These are phyloP conservation scores for Heterohyrax brucei DNA, from an alignment of 2,797 vertebrate genomes.

Conservation along the genomic window DNA sequence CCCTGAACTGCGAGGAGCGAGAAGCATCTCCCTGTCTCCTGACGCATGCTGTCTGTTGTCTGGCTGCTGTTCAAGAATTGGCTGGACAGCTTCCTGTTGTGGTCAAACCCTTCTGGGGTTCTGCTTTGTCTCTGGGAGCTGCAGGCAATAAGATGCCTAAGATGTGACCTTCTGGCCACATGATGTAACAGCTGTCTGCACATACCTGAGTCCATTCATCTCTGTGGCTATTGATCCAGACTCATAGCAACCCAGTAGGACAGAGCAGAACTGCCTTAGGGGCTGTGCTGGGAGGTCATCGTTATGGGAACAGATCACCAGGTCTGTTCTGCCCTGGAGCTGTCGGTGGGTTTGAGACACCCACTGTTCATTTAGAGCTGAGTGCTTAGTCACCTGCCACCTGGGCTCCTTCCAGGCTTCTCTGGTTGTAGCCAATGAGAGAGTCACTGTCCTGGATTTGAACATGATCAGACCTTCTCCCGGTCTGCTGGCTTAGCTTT, in stretches of 20 bases:
- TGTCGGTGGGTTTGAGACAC: background rate
- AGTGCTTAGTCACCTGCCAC: background rate
- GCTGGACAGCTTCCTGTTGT: accelerated
- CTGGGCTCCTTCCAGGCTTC: accelerated
- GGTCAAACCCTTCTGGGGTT: background rate
- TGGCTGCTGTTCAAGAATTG: background rate
- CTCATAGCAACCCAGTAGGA: background rate
- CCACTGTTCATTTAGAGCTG: background rate
- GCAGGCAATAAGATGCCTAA: background rate
- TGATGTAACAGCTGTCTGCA: accelerated
- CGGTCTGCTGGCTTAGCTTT: accelerated
- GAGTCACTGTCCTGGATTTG: accelerated
- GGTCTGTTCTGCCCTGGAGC: background rate
- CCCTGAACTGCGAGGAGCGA: background rate
- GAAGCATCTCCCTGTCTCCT: background rate
- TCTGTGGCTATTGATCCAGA: background rate
- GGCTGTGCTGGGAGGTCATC: background rate
- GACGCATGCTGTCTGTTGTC: background rate
- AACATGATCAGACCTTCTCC: background rate
- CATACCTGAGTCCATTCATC: accelerated
- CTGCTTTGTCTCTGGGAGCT: background rate
- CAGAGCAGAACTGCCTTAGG: background rate
- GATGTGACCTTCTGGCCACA: accelerated
- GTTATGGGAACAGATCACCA: background rate
- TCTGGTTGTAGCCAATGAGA: background rate